Base-by-base conservation (phyloP, 2,888 invertebrate genomes). In the Aphodius granarius region DNA sequence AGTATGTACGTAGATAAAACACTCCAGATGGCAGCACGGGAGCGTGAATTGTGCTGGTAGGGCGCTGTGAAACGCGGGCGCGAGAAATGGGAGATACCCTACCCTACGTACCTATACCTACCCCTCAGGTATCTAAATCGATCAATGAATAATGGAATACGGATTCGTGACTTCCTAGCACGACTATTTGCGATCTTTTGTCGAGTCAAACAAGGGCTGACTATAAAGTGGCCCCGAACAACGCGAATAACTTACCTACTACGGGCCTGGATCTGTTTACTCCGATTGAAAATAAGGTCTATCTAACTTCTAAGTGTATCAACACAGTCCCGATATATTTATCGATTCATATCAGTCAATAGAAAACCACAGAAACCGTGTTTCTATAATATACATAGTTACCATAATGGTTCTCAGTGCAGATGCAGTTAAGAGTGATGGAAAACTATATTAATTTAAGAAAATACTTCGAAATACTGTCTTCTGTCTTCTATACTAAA, bases 61-160 rank as follows among this genome's bases (percentile, higher is more conserved):
- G 21, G 68, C n/a, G 20, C 68, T 6, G n/a, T 13, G 68, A 20
- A 68, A 20, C 68, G 43, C 43, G 43, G n/a, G n/a, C 43, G 43
- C 43, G 1, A 43, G 43, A 43, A 43, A 43, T 13, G 6, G 43
- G 43, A 68, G 68, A 68, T 68, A 68, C 68, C 68, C 21, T 68
- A n/a, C n/a, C n/a, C n/a, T n/a, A n/a, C n/a, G n/a, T n/a, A n/a
- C n/a, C n/a, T n/a, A n/a, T n/a, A n/a, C n/a, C n/a, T n/a, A n/a
- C n/a, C n/a, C 21, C 68, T 68, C 68, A 68, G 68, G 68, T 68
- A 68, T 21, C 68, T 68, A 68, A 21, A 68, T 21, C 68, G 68
- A 68, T 68, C 68, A 68, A 68, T 68, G 68, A 68, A 68, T 68
- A 68, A 68, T 68, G 68, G 68, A 68, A 68, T 21, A 68, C 68